Base-by-base conservation (phyloP, 2,113 vertebrate species). In the Cettia cetti region DNA sequence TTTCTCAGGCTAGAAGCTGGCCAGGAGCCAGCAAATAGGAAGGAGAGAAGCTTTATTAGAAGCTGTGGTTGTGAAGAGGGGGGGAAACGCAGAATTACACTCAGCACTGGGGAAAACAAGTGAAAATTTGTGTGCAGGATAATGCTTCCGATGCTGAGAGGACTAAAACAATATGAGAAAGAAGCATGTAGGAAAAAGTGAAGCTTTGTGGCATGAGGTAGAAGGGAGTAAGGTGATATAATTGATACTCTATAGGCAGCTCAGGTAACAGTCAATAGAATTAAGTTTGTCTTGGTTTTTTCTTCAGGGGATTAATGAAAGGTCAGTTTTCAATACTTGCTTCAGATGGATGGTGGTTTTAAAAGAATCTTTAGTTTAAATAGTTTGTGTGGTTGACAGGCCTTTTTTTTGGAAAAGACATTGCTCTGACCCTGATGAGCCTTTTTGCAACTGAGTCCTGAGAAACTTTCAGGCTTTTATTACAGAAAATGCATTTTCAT, bases 1-100 rank as follows among this genome's bases (percentile, higher is more conserved):
- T 94, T 96, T 93, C 93, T 96, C 90, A 90, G 94, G 85, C 92
- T 92, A 78, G 85, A 86, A 92, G 90, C 95, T 96, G 95, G 95
- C 95, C 53, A 61, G 68, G n/a, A 81, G 92, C 96, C 95, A 96
- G 90, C 60, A 86, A 96, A 70, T 83, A 47, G 86, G 80, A 10
- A 71, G 53, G 71, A 83, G 90, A 78, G 82, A 93, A 86, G 75
- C 82, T 69, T 74, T 82, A 13, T 79, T 85, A 80, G 75, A 70
- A 82, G 35, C 93, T 83, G 68, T 3, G 23, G 82, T 88, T 90
- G 54, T 69, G 85, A 33, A 82, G 60, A 78, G 56, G 37, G 40
- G 79, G 59, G 59, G 33, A 95, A 89, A 59, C 85, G 53, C 56
- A 44, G 82, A 82, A 78, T 90, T 88, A 21, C 64, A 66, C 63